Percentiles rank a stretch among this genome's conserved stretches.
Conservation (phyloP, 1,140 invertebrate genomes). For the Homalodisca vitripennis region DNA sequence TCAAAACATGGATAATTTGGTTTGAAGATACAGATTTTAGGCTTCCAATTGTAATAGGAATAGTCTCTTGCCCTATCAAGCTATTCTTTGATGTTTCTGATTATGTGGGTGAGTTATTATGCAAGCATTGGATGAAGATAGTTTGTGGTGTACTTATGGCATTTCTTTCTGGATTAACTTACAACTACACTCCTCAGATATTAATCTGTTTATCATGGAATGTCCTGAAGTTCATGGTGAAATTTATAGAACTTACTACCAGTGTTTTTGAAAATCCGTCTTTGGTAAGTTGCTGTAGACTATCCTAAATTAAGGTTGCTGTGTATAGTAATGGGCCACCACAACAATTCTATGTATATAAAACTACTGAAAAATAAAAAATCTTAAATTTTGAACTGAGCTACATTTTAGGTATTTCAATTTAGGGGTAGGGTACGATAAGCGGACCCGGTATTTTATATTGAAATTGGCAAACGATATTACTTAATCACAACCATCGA, state of each 20-base stretch:
- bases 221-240: background rate
- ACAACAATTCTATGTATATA: background rate
- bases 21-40: conserved; percentile 64
- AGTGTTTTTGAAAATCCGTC: background rate
- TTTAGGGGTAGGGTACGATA: background rate
- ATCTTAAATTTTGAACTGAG: background rate
- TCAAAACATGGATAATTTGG: conserved; percentile 64
- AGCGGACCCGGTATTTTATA: background rate
- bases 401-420: background rate
- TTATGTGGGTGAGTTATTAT: conserved; percentile 61
- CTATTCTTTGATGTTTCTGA: conserved; percentile 70
- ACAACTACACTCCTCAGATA: conserved; percentile 56
- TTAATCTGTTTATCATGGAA: conserved; percentile 23
- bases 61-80: conserved; percentile 62
- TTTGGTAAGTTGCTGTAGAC: background rate
- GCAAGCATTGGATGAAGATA: conserved; percentile 60
- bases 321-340: background rate
- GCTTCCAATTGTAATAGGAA: conserved; percentile 52
- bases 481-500: too few relatives aligned
- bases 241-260: background rate
- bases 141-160: conserved; percentile 43
- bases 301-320: background rate
- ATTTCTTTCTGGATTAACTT: conserved; percentile 46
- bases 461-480: too few relatives aligned
- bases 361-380: background rate